Evolutionary conservation across 92 coral and sea anemone genomes (phyloP), one percentile per base, ranked within the genome.

Genomic region (Galaxea fascicularis): DNA sequence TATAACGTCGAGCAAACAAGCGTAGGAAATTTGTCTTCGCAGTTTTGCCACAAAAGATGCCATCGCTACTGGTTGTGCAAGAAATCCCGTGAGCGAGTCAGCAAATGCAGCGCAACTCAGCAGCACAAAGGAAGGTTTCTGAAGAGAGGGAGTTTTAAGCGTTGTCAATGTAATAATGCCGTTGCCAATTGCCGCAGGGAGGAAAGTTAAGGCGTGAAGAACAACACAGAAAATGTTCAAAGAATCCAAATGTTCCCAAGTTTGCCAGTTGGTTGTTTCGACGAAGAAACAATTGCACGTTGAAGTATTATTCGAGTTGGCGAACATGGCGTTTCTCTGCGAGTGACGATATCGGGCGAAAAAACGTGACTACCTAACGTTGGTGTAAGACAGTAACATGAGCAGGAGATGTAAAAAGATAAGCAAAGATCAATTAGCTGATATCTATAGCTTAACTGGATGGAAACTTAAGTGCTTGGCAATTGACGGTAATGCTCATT

Each of bases 131-230:
- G 85, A 80, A 12, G 85, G 85, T 18, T 35, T 67, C 0, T 70
- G 85, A 54, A 80, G 77, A 24, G 85, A 68, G 18, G 85, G 77
- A 0, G 66, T 80, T 25, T 70, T 80, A 17, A 28, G 53, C 4
- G 54, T 56, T 35, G 77, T 80, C 30, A 80, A 4, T 4, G 49
- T 22, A 6, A 80, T 44, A 11, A 80, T 20, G 1, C 56, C 76
- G 53, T 80, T 80, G 26, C 85, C 85, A 68, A 80, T n/a, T 24
- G 85, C 85, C 4, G 85, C 85, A 18, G 85, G 85, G 6, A 80
- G 30, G 70, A 67, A 80, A 11, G 85, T 66, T 7, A 80, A 20
- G 5, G 66, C 76, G 15, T 80, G 85, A 4, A 80, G 77, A 22
- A 80, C 52, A 57, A 80, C 27, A 24, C 85, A 68, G 77, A 51